Evolutionary conservation across 2,113 vertebrate species (phyloP), one percentile per base, ranked within the genome.

Genomic region (Theristicus caerulescens): DNA sequence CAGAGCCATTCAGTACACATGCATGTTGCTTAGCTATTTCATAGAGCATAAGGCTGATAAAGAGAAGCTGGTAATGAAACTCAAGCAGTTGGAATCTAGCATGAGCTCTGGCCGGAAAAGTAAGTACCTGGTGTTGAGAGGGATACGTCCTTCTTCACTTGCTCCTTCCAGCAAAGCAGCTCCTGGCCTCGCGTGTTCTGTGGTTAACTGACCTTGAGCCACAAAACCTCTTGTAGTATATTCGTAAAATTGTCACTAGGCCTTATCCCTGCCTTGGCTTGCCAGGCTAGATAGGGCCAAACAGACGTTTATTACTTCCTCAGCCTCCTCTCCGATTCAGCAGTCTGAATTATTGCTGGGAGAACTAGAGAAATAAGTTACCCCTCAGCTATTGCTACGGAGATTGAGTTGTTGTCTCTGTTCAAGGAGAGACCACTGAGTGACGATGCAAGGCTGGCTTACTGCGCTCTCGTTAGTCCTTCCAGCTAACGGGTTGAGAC

Each of bases 1-100:
- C 98, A 99, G 99, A 98, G 98, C 99, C 47, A 98, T 98, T 91
- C 99, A 99, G n/a, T 99, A 99, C 96, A 98, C 99, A 87, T 99
- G 99, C 97, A 98, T 99, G 88, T 97, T 99, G 93, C 98, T 98
- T 91, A 98, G 97, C 82, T 98, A 99, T 98, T 91, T 99, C 81
- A 98, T 99, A 88, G 98, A 99, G 93, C 98, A 96, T 97, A 98
- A 98, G 55, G 52, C 98, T 9, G 97, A 94, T 67, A 98, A 89
- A 86, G 98, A 98, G 97, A 97, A 98, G 74, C 93, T 99, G 82
- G 94, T 98, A 96, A 95, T 90, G 93, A 99, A 99, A 93, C 98
- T 99, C 77, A 98, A 98, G 97, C 97, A 96, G 82, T 92, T 99
- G 98, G 99, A 99, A 92, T 96, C 98, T 67, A 98, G 97, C 98